Evolutionary conservation across 2,797 vertebrate species (phyloP), one percentile per base, ranked within the genome.

Genomic region (Zalophus californianus): DNA sequence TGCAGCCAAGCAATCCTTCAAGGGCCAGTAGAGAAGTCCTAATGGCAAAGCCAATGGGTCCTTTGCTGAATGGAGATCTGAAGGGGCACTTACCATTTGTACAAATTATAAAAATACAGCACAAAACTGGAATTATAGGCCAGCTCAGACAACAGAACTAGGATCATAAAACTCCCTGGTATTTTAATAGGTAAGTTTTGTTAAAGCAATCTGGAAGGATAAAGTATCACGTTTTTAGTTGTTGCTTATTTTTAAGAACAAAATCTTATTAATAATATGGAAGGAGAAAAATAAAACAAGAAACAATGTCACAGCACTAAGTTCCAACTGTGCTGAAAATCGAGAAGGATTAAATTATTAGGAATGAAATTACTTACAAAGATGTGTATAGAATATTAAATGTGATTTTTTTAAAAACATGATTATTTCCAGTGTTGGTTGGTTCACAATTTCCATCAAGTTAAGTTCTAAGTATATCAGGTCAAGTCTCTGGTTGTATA

Each of bases 291-390:
- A 75, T 16, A 64, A 75, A 96, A 97, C 25, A 84, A 91, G 58
- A 91, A 92, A 91, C n/a, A 93, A 72, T 60, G 27, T 41, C n/a
- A 94, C 10, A 82, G 58, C 32, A 91, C 79, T 41, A 92, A 90
- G 32, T 73, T 97, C 98, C 86, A 96, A 82, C 93, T 97, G 96
- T 92, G 97, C 93, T 82, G 14, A 60, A 94, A 97, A 97, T 92
- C 20, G 14, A 96, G 70, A 38, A 87, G 50, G 75, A 97, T 98
- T 97, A 96, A 96, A 79, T 93, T 94, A 95, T 87, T 89, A 93
- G 70, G 27, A 93, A 91, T 95, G 54, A 97, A 98, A 92, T 94
- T 80, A 96, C 96, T 96, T 78, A 73, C 79, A 92, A 93, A 96
- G n/a, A 80, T 92, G 10, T 44, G 7, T 54, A 50, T 29, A 56